Conservation (phyloP, 2,113 vertebrate species). For the Quiscalus mexicanus region DNA sequence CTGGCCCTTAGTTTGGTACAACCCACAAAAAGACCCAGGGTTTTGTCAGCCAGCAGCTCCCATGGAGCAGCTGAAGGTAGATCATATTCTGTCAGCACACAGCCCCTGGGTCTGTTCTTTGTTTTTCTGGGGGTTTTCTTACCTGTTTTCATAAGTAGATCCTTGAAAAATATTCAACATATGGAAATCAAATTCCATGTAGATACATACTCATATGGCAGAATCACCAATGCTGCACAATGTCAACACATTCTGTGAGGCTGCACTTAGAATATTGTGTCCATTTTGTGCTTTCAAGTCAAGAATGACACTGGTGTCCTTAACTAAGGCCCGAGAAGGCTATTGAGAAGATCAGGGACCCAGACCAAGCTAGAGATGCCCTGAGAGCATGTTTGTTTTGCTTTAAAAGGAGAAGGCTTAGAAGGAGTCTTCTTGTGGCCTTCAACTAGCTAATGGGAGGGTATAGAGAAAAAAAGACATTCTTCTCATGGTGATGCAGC, state of each 20-base stretch:
- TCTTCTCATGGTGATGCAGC: not conserved
- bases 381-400: not conserved
- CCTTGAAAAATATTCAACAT: not conserved
- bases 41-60: not conserved
- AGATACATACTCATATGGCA: not conserved
- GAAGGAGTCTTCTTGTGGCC: not conserved
- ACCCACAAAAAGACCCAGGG: not conserved
- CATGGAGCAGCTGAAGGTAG: not conserved
- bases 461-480: not conserved
- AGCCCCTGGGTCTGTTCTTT: not conserved
- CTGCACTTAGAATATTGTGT: not conserved
- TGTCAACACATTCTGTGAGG: not conserved
- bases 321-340: not conserved
- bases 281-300: not conserved
- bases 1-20: not conserved
- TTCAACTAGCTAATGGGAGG: not conserved
- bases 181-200: not conserved
- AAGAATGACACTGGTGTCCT: not conserved
- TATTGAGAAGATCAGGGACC: not conserved
- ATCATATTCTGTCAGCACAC: not conserved
- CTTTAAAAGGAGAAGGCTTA: not conserved
- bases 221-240: rapidly evolving
- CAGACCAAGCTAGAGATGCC: not conserved
- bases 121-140: not conserved
- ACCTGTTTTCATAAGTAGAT: not conserved